phyloP scores from a whole-genome alignment of 30 jellyfish, hydroid and myxozoan genomes.

The Hydractinia symbiolongicarpus region DNA sequence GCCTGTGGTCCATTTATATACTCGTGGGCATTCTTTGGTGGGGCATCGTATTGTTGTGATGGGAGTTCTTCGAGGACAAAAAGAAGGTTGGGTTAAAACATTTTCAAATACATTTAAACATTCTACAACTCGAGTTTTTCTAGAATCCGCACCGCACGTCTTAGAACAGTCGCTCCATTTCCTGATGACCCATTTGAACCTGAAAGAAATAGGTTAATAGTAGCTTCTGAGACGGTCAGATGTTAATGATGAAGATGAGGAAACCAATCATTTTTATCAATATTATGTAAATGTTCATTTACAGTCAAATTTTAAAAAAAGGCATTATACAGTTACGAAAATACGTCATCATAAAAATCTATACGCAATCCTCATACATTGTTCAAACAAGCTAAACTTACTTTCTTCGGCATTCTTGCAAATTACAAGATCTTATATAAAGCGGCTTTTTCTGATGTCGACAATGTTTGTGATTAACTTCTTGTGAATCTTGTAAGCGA shows the following conservation, averaged over 20 bases:
- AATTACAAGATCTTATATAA: conserved; percentile 17
- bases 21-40: conserved; percentile 46
- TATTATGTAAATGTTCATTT: background rate
- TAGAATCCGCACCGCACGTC: conserved; percentile 68
- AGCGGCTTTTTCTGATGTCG: conserved; percentile 8
- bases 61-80: conserved; percentile 63
- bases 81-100: conserved; percentile 24
- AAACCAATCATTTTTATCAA: background rate
- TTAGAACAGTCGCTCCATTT: conserved; percentile 75
- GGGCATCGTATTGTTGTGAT: conserved; percentile 33
- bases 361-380: background rate
- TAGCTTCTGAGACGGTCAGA: background rate
- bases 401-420: conserved; percentile 9
- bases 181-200: conserved; percentile 60
- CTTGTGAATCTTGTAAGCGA: background rate
- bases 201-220: background rate
- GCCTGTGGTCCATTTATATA: conserved; percentile 53
- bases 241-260: background rate
- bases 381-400: background rate
- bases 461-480: conserved; percentile 6
- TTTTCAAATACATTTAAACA: conserved; percentile 32
- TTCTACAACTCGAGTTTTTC: conserved; percentile 53
- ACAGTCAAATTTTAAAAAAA: background rate
- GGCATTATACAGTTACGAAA: background rate
- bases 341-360: background rate